Conservation (phyloP, 2,888 invertebrate species). For the Alviniconcha strummeri region DNA sequence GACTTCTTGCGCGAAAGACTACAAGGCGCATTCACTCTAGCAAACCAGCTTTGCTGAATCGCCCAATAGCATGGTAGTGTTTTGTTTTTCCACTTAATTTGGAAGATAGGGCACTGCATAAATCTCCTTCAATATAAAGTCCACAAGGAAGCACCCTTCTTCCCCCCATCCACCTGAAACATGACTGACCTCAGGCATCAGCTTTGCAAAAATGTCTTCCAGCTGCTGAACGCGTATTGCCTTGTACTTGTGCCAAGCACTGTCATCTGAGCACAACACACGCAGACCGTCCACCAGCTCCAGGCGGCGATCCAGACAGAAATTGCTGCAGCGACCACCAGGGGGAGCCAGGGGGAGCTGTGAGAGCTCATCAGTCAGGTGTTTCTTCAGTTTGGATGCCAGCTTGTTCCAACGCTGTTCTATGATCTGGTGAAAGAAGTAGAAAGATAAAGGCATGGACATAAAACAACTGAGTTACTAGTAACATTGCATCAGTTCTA, state of each 20-base stretch:
- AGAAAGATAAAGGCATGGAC: neutral
- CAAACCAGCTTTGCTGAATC: too few species aligned
- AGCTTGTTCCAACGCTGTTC: conserved; percentile 54
- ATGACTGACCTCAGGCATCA: conserved; percentile 53
- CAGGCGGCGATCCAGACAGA: conserved; percentile 54
- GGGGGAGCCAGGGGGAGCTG: conserved; percentile 54
- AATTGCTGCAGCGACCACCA: conserved; percentile 42
- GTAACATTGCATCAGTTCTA: too few species aligned
- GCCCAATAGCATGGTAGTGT: too few species aligned
- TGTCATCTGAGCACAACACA: conserved; percentile 61
- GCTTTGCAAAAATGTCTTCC: conserved; percentile 55
- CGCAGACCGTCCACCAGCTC: conserved; percentile 65
- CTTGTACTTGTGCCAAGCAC: conserved; percentile 63
- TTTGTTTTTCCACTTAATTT: too few species aligned
- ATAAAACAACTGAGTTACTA: too few species aligned
- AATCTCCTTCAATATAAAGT: too few species aligned
- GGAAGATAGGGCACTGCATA: too few species aligned
- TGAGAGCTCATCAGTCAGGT: conserved; percentile 58
- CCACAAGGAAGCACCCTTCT: too few species aligned
- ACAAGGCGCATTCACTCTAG: too few species aligned
- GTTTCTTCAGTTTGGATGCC: conserved; percentile 46
- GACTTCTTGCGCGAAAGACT: too few species aligned
- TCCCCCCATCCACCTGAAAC: conserved; percentile 43
- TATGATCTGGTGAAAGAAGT: conserved; percentile 35
- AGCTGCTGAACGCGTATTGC: conserved; percentile 62